These are phyloP conservation scores for Corticium candelabrum DNA, from an alignment of 37 sponge, comb jelly and placozoan species.

Conservation along the genomic window DNA sequence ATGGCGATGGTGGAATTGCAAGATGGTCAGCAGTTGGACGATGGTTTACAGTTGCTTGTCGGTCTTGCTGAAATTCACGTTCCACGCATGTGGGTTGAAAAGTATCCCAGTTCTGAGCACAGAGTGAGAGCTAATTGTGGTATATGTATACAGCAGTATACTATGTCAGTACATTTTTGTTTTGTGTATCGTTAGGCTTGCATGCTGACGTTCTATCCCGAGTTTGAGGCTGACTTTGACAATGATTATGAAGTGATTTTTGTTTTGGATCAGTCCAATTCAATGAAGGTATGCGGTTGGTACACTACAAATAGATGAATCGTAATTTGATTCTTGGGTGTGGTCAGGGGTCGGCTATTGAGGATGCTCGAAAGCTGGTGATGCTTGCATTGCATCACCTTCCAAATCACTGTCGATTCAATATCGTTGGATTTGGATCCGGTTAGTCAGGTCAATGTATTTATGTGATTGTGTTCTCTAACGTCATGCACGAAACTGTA, in stretches of 20 bases:
- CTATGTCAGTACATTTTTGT: background rate
- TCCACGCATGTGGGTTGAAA: constrained; percentile 98
- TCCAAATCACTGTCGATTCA: background rate
- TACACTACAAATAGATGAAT: too few species aligned
- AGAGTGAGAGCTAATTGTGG: background rate
- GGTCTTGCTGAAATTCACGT: constrained; percentile 90
- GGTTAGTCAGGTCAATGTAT: background rate
- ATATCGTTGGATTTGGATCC: background rate
- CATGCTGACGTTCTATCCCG: constrained; percentile 99
- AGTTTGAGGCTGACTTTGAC: constrained; percentile 67
- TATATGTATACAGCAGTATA: background rate
- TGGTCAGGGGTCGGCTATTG: background rate
- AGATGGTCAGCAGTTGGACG: constrained; percentile 27
- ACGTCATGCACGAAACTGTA: background rate
- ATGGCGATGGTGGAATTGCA: constrained; percentile 76
- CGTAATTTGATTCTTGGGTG: too few species aligned
- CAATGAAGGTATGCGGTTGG: constrained; percentile 56
- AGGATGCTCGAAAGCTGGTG: constrained; percentile 1
- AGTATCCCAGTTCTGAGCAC: constrained; percentile 3
- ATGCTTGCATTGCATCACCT: background rate
- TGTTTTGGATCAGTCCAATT: constrained; percentile 77
- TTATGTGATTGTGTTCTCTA: background rate
- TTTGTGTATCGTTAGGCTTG: constrained; percentile 54
- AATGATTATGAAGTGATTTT: constrained; percentile 63
- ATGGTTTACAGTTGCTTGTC: constrained; percentile 76